These are phyloP conservation scores for Chloromyia formosa DNA, from an alignment of 2,888 invertebrate species.

Conservation along the genomic window DNA sequence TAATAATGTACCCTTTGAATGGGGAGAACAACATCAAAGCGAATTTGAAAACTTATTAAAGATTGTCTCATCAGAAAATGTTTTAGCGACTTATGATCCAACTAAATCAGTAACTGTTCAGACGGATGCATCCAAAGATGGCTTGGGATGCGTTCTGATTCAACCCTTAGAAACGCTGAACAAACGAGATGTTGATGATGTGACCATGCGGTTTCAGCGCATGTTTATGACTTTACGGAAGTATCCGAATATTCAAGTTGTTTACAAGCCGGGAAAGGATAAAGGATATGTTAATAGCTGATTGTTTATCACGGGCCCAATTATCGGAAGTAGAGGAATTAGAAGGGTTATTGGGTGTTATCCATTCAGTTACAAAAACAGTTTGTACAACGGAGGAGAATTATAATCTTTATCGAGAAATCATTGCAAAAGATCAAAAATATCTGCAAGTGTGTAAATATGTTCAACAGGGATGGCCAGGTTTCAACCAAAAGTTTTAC, in stretches of 20 bases:
- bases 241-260: slow-evolving; percentile 42
- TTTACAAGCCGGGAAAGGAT: slow-evolving; percentile 42
- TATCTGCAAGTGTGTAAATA: slow-evolving; percentile 32
- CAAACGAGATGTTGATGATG: slow-evolving; percentile 41
- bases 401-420: slow-evolving; percentile 26
- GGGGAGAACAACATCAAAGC: no score
- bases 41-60: no score
- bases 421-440: slow-evolving; percentile 31
- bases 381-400: slow-evolving; percentile 48
- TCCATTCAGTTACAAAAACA: slow-evolving; percentile 14
- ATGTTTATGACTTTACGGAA: slow-evolving; percentile 39
- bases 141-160: no score
- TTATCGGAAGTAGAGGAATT: slow-evolving; percentile 29
- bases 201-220: slow-evolving; percentile 35
- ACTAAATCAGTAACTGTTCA: no score
- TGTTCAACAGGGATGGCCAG: slow-evolving; percentile 45
- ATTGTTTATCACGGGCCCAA: slow-evolving; percentile 36
- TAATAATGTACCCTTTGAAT: no score
- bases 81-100: no score
- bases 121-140: no score
- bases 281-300: slow-evolving; percentile 34
- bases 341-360: neutral
- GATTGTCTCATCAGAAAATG: no score
- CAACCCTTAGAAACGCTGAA: slow-evolving; percentile 52
- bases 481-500: slow-evolving; percentile 45